Evolutionary conservation across 1,140 invertebrate species (phyloP), one percentile per base, ranked within the genome.

Genomic region (Scylla paramamosain): DNA sequence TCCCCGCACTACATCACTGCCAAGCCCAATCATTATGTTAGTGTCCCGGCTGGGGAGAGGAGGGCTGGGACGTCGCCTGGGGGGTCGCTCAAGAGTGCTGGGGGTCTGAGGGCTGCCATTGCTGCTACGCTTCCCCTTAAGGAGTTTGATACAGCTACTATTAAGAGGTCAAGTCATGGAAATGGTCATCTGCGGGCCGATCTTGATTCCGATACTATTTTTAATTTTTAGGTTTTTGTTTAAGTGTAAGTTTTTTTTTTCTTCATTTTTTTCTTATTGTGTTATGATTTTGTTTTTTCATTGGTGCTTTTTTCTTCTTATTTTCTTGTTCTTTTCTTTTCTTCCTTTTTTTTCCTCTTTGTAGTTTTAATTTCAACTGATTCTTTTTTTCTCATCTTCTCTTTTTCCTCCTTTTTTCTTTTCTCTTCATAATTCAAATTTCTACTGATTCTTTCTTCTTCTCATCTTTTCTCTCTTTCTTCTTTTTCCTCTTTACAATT

Each of bases 121-220:
- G 95, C 95, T 45, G 95, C 96, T 32, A 95, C 93, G 0, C 86
- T 96, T 39, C 96, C 96, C n/a, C 46, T 96, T 4, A 96, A 96
- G 67, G 98, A 98, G 93, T 98, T 98, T 96, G 98, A 98, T 96
- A 98, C 98, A 0, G 98, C 98, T 4, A 98, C 98, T 0, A 97
- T 99, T 82, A 98, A 98, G 96, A 97, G 98, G 77, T 98, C 98
- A 96, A 98, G 98, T 96, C 97, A 98, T 96, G 97, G 97, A 87
- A 97, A 97, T 95, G 97, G 97, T 3, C 97, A 97, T 88, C 97
- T 97, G 94, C 96, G 97, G 46, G 97, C 97, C n/a, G 97, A 97
- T 96, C 97, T 97, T 32, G 97, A 97, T 96, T 97, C 97, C 91
- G 97, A 97, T 95, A 95, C 94, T 20, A 96, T 96, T 46, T 96